Evolutionary conservation across 35 echinoderm and acorn worm species (phyloP), one percentile per base, ranked within the genome.

Genomic region (Lytechinus pictus): DNA sequence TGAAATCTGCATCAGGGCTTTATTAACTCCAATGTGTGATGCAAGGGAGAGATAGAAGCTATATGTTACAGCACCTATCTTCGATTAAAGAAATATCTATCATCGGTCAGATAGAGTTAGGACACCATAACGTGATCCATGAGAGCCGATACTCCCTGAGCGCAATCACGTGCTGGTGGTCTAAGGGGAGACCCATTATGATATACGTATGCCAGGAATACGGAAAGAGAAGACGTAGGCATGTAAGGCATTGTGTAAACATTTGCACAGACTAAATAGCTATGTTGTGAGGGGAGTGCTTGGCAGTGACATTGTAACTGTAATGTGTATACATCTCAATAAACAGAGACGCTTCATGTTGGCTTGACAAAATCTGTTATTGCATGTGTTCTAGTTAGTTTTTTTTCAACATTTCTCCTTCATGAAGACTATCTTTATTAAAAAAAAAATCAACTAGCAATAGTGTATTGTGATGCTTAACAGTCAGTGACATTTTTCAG

Each of bases 261-360:
- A 90, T 90, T 90, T 90, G 88, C 88, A 52, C 88, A 52, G 88
- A 90, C 16, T 90, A 90, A 90, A 90, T 90, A 90, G 29, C 88
- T 24, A 79, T 79, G 21, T 24, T 79, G 66, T 24, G 12, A 79
- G 66, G 33, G 33, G 66, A 24, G 66, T 24, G 66, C 66, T 79
- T 1, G 16, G 66, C 66, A n/a, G 66, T 79, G 66, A 79, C 66
- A 79, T 79, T 79, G 66, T 79, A 79, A 79, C n/a, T 16, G n/a
- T 79, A 79, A 19, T 79, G 19, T 79, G 66, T 79, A n/a, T 79
- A 79, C 66, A 79, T 79, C 19, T 79, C 66, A 79, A 19, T 19
- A 7, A 79, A 79, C 66, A 79, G 19, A 24, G 66, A 79, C 66
- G 21, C n/a, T 24, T 79, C 66, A 24, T 79, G 4, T 79, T 24